A percentile compares a stretch with the other conserved stretches of the same genome.
Conservation (phyloP, 1,140 invertebrate species). For the Sitodiplosis mosellana region DNA sequence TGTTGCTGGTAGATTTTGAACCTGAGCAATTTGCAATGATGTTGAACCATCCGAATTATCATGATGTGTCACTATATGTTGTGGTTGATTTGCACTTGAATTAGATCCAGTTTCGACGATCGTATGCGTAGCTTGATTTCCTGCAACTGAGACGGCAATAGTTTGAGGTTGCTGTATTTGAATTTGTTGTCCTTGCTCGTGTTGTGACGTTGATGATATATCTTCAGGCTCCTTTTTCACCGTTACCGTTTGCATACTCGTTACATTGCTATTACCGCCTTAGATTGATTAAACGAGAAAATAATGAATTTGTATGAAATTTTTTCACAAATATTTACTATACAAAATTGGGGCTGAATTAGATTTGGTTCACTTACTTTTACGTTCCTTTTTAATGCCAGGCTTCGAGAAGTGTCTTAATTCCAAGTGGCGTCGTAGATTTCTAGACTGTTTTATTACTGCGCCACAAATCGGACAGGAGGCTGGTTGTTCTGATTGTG, state of each 20-base stretch:
- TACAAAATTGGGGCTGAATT: constrained; percentile 4
- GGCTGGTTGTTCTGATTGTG: constrained; percentile 40
- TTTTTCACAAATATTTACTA: constrained; percentile 17
- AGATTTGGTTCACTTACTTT: constrained; percentile 19
- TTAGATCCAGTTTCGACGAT: neutral
- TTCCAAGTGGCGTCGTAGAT: constrained; percentile 33
- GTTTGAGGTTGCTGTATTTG: neutral
- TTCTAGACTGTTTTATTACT: constrained; percentile 35
- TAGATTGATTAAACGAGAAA: no score
- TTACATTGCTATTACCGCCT: constrained; percentile 4
- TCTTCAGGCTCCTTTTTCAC: constrained; percentile 25
- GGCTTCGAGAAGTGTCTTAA: constrained; percentile 24
- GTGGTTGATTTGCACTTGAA: neutral
- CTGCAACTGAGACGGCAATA: neutral
- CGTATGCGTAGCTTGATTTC: no score
- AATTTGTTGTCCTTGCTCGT: no score
- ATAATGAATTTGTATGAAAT: no score
- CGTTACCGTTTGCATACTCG: constrained; percentile 17
- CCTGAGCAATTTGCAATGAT: constrained; percentile 22
- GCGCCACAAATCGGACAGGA: constrained; percentile 38
- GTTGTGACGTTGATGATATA: neutral
- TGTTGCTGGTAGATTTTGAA: constrained; percentile 21
- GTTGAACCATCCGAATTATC: constrained; percentile 21
- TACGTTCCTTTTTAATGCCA: constrained; percentile 25
- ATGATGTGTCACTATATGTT: constrained; percentile 19